Percentiles rank a stretch among this genome's conserved stretches.
These are phyloP conservation scores for Sus scrofa DNA, from an alignment of 2,113 vertebrate genomes.

Conservation along the genomic window DNA sequence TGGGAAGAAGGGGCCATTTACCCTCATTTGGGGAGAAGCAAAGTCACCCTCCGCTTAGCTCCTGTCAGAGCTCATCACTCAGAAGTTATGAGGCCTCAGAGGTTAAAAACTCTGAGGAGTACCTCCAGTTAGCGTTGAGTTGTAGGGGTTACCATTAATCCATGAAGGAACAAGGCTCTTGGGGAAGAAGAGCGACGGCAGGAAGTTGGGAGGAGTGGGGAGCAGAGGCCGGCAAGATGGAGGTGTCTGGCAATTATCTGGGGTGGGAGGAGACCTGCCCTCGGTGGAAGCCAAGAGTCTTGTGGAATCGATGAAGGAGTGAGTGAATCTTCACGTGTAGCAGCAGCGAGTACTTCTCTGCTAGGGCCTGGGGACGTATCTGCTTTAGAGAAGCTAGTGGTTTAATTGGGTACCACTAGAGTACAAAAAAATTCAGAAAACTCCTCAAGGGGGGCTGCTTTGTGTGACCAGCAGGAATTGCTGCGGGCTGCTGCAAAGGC, in stretches of 20 bases:
- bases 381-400: background rate
- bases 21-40: background rate
- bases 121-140: background rate
- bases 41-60: background rate
- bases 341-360: background rate
- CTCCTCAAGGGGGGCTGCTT: background rate
- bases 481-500: background rate
- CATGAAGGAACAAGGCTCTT: background rate
- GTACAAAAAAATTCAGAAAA: background rate
- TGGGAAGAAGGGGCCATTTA: background rate
- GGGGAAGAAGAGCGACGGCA: background rate
- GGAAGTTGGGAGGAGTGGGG: background rate
- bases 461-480: background rate
- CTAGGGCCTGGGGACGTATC: background rate
- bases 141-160: background rate
- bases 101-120: slow-evolving; percentile 10
- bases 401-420: background rate
- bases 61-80: slow-evolving; percentile 1
- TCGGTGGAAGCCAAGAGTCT: background rate
- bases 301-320: background rate
- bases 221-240: background rate
- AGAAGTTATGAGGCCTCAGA: background rate
- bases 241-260: background rate
- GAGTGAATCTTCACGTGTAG: background rate
- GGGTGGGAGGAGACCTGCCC: background rate